Evolutionary conservation across 2,113 vertebrate genomes (phyloP).

Genomic region (Cavia porcellus): DNA sequence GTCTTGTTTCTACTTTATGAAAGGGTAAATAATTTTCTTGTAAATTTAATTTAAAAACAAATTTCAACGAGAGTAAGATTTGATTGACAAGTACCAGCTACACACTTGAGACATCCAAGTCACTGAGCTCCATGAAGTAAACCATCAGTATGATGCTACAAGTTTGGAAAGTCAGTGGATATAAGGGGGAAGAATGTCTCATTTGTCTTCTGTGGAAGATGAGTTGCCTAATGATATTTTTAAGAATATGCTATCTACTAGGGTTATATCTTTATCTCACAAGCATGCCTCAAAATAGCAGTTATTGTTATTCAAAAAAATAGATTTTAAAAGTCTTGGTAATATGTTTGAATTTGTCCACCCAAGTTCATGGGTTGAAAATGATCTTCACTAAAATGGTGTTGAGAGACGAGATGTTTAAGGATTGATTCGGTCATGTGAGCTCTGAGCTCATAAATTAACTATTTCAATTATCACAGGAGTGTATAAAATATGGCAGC

Average conservation of each 20-base stretch:
- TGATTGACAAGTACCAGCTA: neutral
- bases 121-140: neutral
- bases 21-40: neutral
- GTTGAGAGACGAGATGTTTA: neutral
- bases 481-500: neutral
- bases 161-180: neutral
- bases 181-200: neutral
- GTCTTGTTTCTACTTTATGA: neutral
- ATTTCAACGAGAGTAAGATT: slow-evolving; percentile 38
- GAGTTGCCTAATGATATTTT: neutral
- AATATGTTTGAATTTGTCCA: neutral
- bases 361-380: neutral
- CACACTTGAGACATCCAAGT: neutral
- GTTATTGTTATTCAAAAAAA: neutral
- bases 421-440: neutral
- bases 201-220: neutral
- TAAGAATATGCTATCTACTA: neutral
- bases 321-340: neutral
- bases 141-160: neutral
- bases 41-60: neutral
- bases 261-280: neutral
- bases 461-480: neutral
- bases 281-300: neutral
- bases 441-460: neutral
- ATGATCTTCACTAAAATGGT: neutral